Percentiles rank a stretch among this genome's conserved stretches.
These are phyloP conservation scores for Phengaris arion DNA, from an alignment of 2,888 invertebrate genomes.

Conservation along the genomic window DNA sequence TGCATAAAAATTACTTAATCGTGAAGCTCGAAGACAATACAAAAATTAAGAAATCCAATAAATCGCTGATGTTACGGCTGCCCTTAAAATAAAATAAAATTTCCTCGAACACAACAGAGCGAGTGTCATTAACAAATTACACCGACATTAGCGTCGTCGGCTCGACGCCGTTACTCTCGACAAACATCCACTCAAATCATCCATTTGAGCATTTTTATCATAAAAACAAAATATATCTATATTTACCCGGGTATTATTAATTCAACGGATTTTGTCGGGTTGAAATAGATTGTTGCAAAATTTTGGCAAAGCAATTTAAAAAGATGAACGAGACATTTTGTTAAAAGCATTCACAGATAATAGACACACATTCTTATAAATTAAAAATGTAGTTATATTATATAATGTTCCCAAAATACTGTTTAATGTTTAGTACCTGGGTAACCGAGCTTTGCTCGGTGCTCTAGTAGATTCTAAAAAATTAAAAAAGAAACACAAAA, in stretches of 20 bases:
- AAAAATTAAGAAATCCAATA: constrained; percentile 33
- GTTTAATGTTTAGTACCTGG: too few species aligned
- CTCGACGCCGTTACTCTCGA: constrained; percentile 1
- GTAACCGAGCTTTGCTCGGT: too few species aligned
- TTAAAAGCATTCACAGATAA: neutral
- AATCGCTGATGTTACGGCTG: constrained; percentile 31
- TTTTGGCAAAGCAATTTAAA: neutral
- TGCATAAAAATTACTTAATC: neutral
- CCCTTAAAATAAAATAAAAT: constrained; percentile 38
- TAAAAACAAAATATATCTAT: constrained; percentile 11
- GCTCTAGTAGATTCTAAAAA: too few species aligned
- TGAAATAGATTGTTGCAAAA: neutral
- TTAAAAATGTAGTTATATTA: neutral
- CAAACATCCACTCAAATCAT: constrained; percentile 13
- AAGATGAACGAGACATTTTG: neutral
- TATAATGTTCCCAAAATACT: too few species aligned
- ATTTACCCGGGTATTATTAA: neutral
- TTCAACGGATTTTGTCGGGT: neutral
- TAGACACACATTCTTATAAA: neutral
- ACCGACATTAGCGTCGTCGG: constrained; percentile 18
- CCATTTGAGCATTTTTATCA: constrained; percentile 3
- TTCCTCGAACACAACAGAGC: constrained; percentile 30
- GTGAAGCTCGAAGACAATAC: neutral
- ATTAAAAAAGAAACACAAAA: too few species aligned
- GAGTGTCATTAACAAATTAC: constrained; percentile 40